Evolutionary conservation across 2,888 invertebrate genomes (phyloP), one percentile per base, ranked within the genome.

Genomic region (Ethmia dodecea): DNA sequence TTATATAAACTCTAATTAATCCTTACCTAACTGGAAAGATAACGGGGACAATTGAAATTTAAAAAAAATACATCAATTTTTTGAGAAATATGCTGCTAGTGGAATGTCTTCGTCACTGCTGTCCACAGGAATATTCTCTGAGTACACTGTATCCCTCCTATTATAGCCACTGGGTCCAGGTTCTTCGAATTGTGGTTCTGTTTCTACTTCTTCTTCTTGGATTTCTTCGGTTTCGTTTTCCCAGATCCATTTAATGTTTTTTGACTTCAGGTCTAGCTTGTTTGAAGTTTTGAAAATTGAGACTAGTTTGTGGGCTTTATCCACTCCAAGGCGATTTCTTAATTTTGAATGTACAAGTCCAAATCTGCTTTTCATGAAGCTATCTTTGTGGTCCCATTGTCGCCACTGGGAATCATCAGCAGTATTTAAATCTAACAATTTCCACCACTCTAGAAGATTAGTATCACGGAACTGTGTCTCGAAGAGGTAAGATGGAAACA

Each of bases 391-490:
- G 24, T 24, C 24, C 24, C 24, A 24, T 24, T 24, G 5, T 24
- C n/a, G 24, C 24, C 10, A 24, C n/a, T 24, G 24, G 24, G 24
- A 24, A 24, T 10, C 10, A 24, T 10, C 10, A 10, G 6, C n/a
- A 10, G 24, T 24, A n/a, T 24, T 24, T 10, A 24, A 24, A 24
- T 24, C 24, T 24, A 24, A 24, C 24, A 24, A 24, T 24, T 15
- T 32, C 32, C 33, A 28, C 29, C 13, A 35, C 30, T 30, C 18
- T 28, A 29, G 30, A 31, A 18, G 25, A 29, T 30, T 32, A 32
- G 30, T 36, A 33, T 32, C 36, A 41, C 28, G 28, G 37, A 40
- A 37, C 36, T 35, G 37, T 31, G 42, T 11, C 24, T 15, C 35
- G 29, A 35, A 28, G 6, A 35, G 28, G 15, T 35, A 35, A 26